Conservation (phyloP, 2,888 invertebrate species). For the Opisthograptis luteolata region DNA sequence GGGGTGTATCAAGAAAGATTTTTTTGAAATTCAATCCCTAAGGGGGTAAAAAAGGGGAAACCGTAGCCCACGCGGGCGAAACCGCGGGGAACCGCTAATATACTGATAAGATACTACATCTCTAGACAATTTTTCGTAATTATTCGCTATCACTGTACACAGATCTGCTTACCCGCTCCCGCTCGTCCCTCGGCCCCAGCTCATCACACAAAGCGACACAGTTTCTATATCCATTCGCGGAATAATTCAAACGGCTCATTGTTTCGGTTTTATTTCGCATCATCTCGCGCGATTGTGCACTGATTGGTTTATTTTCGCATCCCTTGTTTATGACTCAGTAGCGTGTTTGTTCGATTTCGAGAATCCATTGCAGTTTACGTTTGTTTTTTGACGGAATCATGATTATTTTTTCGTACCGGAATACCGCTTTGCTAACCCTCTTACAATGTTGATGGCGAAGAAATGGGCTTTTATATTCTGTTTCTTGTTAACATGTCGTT, state of each 20-base stretch:
- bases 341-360: slow-evolving; percentile 5
- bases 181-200: background rate
- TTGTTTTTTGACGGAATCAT: too few relatives aligned
- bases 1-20: too few relatives aligned
- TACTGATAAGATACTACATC: too few relatives aligned
- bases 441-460: too few relatives aligned
- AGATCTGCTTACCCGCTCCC: slow-evolving; percentile 1
- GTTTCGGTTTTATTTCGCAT: slow-evolving; percentile 33
- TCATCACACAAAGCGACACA: slow-evolving; percentile 31
- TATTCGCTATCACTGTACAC: background rate
- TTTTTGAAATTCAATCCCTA: too few relatives aligned
- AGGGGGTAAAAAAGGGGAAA: too few relatives aligned
- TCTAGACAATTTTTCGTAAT: too few relatives aligned
- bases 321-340: slow-evolving; percentile 24
- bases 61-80: too few relatives aligned
- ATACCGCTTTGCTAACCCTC: too few relatives aligned
- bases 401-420: too few relatives aligned
- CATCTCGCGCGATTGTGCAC: slow-evolving; percentile 32
- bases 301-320: slow-evolving; percentile 37
- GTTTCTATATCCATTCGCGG: slow-evolving; percentile 37
- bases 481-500: too few relatives aligned
- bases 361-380: background rate
- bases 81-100: too few relatives aligned
- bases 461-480: background rate
- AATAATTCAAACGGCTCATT: slow-evolving; percentile 38